Evolutionary conservation across 1,140 invertebrate species (phyloP).

Genomic region (Eriosoma lanigerum): DNA sequence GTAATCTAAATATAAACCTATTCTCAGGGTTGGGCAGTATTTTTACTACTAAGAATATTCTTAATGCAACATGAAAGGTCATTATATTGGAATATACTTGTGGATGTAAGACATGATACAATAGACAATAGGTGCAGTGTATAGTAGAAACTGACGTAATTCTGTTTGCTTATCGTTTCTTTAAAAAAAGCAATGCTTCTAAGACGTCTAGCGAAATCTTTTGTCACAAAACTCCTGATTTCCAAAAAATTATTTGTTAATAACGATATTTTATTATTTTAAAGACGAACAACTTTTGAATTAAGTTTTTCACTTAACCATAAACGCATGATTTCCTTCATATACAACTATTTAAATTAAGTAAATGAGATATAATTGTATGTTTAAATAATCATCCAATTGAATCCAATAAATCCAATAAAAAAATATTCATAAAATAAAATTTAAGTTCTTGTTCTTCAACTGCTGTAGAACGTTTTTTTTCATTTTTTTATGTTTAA

Average conservation of each 20-base stretch:
- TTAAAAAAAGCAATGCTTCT: conserved; percentile 53
- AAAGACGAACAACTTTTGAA: conserved; percentile 49
- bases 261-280: conserved; percentile 22
- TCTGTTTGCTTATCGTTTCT: conserved; percentile 57
- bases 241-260: background rate
- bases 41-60: conserved; percentile 11
- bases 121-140: conserved; percentile 58
- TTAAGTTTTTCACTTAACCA: conserved; percentile 54
- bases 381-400: no score
- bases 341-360: no score
- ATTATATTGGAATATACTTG: background rate
- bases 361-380: no score
- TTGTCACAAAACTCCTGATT: conserved; percentile 53
- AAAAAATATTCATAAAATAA: no score
- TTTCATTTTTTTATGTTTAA: no score
- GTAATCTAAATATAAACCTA: no score
- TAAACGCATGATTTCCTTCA: conserved; percentile 56
- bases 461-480: no score
- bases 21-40: no score
- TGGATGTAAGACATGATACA: conserved; percentile 48
- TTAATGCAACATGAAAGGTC: conserved; percentile 10
- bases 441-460: no score
- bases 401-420: no score
- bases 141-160: conserved; percentile 58
- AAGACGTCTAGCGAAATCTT: conserved; percentile 56